Evolutionary conservation across 1,140 invertebrate genomes (phyloP).

Genomic region (Ceratina calcarata): DNA sequence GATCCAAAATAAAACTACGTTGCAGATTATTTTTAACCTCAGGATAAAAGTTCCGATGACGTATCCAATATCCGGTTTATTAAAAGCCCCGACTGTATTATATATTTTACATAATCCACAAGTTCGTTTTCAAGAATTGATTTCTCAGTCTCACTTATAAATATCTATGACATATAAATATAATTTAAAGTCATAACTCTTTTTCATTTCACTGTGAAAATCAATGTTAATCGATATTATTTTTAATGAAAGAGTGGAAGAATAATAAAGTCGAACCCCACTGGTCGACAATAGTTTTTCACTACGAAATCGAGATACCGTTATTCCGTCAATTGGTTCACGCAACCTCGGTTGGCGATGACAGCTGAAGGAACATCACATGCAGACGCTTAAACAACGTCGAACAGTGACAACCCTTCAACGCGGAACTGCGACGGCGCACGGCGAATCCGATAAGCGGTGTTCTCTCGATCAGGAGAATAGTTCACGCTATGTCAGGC

Average conservation of each 20-base stretch:
- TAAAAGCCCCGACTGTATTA: not conserved
- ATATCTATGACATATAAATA: no score
- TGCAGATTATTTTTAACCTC: not conserved
- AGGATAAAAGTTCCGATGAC: not conserved
- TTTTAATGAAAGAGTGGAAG: no score
- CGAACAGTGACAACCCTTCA: slow-evolving; percentile 18
- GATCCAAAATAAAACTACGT: not conserved
- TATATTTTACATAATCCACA: not conserved
- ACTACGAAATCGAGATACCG: not conserved
- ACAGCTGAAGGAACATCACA: slow-evolving; percentile 18
- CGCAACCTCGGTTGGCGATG: not conserved
- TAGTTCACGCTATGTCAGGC: slow-evolving; percentile 28
- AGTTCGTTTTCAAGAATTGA: not conserved
- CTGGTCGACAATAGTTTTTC: not conserved
- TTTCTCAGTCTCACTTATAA: no score
- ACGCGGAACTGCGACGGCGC: not conserved
- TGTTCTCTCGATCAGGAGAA: slow-evolving; percentile 22
- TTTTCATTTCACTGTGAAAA: no score
- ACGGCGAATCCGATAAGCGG: not conserved
- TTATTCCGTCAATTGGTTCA: not conserved
- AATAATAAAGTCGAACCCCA: no score
- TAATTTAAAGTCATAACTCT: no score
- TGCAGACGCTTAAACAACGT: not conserved
- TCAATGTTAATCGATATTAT: no score
- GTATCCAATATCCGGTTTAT: not conserved